These are phyloP conservation scores for Scaptodrosophila latifasciaeformis DNA, from an alignment of 2,888 invertebrate genomes.

Conservation along the genomic window DNA sequence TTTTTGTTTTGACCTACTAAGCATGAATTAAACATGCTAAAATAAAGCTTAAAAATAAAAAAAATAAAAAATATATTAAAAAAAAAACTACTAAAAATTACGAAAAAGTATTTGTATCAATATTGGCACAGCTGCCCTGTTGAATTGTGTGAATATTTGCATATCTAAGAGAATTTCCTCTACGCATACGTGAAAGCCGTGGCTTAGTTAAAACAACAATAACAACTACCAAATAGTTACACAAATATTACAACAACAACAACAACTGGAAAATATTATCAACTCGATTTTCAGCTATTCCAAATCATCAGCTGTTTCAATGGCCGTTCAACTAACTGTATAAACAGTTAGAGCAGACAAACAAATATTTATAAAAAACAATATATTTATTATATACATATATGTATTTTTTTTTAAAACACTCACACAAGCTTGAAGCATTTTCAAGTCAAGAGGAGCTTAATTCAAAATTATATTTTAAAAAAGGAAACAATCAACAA, in stretches of 20 bases:
- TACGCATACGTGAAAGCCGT: slow-evolving; percentile 2
- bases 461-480: too few species aligned
- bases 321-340: slow-evolving; percentile 1
- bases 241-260: not conserved
- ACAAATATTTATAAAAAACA: not conserved
- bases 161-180: slow-evolving; percentile 8
- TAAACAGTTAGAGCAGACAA: not conserved
- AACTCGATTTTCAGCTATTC: too few species aligned
- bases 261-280: not conserved
- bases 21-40: too few species aligned
- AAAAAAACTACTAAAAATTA: too few species aligned
- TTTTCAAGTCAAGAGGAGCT: too few species aligned
- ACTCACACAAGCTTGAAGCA: too few species aligned
- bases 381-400: not conserved
- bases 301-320: slow-evolving; percentile 6
- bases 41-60: too few species aligned
- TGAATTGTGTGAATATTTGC: not conserved
- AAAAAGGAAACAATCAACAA: not conserved
- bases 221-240: too few species aligned
- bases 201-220: slow-evolving; percentile 1
- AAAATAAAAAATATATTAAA: too few species aligned
- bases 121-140: slow-evolving; percentile 31
- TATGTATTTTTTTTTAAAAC: too few species aligned
- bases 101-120: slow-evolving; percentile 20
- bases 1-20: too few species aligned